These are phyloP conservation scores for Aeoliscus strigatus DNA, from an alignment of 2,797 vertebrate genomes.

Conservation along the genomic window DNA sequence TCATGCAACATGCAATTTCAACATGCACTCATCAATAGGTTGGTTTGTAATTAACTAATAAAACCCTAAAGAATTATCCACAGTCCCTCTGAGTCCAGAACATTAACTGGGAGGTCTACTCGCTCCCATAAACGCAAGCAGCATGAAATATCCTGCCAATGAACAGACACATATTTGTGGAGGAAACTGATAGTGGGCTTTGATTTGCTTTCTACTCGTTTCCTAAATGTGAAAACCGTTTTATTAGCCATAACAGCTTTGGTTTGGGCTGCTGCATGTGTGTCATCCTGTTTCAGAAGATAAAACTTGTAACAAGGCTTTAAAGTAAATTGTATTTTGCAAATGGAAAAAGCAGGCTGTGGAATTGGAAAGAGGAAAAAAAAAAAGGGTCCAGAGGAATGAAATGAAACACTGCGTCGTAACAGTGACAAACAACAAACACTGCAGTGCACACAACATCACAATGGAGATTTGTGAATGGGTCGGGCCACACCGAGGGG, in stretches of 20 bases:
- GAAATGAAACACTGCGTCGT: slow-evolving; percentile 14
- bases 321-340: background rate
- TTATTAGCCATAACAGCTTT: no score
- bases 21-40: slow-evolving; percentile 32
- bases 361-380: slow-evolving; percentile 4
- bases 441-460: slow-evolving; percentile 30
- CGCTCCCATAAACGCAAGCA: no score
- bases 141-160: background rate
- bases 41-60: background rate
- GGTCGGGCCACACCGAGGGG: slow-evolving; percentile 6
- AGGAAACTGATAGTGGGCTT: no score
- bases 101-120: background rate
- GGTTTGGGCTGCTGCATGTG: no score
- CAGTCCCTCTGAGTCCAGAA: background rate
- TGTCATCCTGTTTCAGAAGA: background rate
- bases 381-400: background rate
- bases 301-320: slow-evolving; percentile 22
- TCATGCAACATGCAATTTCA: slow-evolving; percentile 13
- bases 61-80: background rate
- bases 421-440: slow-evolving; percentile 16
- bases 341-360: background rate
- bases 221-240: no score
- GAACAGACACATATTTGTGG: no score
- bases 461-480: slow-evolving; percentile 11
- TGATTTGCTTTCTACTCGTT: no score